Percentiles rank a stretch among this genome's conserved stretches.
phyloP scores from a whole-genome alignment of 2,888 invertebrate species.

The Caenorhabditis macrosperma region DNA sequence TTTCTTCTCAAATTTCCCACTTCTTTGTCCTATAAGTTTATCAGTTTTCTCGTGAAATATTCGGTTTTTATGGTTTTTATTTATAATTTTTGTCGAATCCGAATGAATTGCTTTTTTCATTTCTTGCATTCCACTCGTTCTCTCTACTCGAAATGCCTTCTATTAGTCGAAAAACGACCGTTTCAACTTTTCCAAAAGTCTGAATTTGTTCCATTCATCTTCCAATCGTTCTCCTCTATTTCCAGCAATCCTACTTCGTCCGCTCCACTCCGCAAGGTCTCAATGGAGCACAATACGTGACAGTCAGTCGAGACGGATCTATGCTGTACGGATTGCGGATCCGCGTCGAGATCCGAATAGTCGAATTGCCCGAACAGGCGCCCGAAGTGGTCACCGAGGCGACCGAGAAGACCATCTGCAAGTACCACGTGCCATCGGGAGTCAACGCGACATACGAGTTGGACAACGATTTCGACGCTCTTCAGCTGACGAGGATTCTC shows the following conservation, averaged over 20 bases:
- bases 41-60: conserved; percentile 13
- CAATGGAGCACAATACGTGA: conserved; percentile 37
- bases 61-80: not conserved
- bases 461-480: conserved; percentile 27
- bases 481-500: conserved; percentile 19
- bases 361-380: conserved; percentile 17
- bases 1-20: not conserved
- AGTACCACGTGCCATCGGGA: conserved; percentile 53
- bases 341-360: conserved; percentile 22
- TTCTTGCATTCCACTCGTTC: not conserved
- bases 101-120: not conserved
- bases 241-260: conserved; percentile 43
- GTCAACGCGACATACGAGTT: conserved; percentile 5
- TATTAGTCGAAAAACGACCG: not conserved
- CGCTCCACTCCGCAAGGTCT: conserved; percentile 17
- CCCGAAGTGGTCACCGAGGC: conserved; percentile 37
- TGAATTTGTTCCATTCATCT: conserved; percentile 20
- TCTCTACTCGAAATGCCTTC: conserved; percentile 32
- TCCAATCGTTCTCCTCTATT: conserved; percentile 22
- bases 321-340: conserved; percentile 28
- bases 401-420: conserved; percentile 26
- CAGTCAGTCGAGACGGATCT: conserved; percentile 18
- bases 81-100: not conserved
- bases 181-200: conserved; percentile 22
- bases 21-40: conserved; percentile 4